These are phyloP conservation scores for Diplolepis rosae DNA, from an alignment of 2,888 invertebrate genomes.

Conservation along the genomic window DNA sequence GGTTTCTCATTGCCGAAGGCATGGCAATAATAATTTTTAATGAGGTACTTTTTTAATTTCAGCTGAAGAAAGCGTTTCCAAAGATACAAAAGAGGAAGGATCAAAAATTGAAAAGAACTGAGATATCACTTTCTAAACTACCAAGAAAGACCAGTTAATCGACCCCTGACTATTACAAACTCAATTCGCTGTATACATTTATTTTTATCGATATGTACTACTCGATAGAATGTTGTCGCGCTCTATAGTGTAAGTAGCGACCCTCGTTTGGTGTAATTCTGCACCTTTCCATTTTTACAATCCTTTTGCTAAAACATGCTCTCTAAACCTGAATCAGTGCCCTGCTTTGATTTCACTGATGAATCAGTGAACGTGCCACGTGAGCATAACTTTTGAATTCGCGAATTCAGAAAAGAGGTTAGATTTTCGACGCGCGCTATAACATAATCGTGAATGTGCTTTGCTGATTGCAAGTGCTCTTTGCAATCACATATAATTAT, in stretches of 20 bases:
- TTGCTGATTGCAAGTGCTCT: too few relatives aligned
- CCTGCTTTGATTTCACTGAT: constrained; percentile 1
- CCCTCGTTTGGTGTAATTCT: background rate
- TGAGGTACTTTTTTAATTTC: background rate
- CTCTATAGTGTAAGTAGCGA: background rate
- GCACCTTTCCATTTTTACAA: constrained; percentile 9
- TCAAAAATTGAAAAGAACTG: background rate
- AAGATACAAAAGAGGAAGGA: background rate
- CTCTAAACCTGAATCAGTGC: background rate
- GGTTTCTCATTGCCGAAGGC: background rate
- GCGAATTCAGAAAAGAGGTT: too few relatives aligned
- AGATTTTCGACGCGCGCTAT: too few relatives aligned
- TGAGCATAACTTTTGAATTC: too few relatives aligned
- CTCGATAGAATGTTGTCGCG: background rate
- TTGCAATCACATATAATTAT: too few relatives aligned
- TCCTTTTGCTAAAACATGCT: background rate
- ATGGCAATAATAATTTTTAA: background rate
- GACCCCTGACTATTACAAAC: background rate
- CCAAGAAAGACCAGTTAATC: background rate
- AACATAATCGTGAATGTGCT: too few relatives aligned
- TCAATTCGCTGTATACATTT: background rate
- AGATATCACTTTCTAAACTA: constrained; percentile 5
- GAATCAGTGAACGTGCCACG: too few relatives aligned
- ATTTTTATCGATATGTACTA: background rate
- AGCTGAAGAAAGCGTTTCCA: background rate